Base-by-base conservation (phyloP, 2,888 invertebrate genomes). In the Lysandra coridon region DNA sequence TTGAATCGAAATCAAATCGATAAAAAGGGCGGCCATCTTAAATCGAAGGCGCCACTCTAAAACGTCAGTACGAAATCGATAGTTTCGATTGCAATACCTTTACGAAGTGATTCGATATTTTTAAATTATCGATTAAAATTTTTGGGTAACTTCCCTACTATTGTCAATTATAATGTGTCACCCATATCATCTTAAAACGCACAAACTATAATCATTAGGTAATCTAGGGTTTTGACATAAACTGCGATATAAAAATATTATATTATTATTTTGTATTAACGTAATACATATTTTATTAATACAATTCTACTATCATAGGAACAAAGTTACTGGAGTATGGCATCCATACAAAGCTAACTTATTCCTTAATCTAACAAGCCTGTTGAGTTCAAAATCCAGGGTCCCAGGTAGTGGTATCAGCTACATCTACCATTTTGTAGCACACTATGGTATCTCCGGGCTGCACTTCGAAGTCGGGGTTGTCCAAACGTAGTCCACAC, bases 401-500 rank as follows among this genome's bases (percentile, higher is more conserved):
- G 93, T 98, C 96, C 99, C 99, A 99, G 73, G 96, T 95, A 2
- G 97, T 96, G 81, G 90, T 92, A 87, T 97, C 97, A 14, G 93
- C 85, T 79, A 96, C 95, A 86, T 96, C 94, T 78, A 95, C 95
- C 83, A 95, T 91, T 85, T 95, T 95, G 89, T 97, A 98, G 89
- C 98, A 99, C 44, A 97, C 88, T 5, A 99, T 90, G 0, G 90
- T 91, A 89, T 99, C 99, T 0, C 98, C 98, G 0, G 96, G 93
- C 89, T 96, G 89, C 80, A 98, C 96, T 44, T 93, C 87, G 49
- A 98, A 84, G 1, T 90, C 87, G 0, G 91, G 85, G 85, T 98
- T 96, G 2, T 95, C 95, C 79, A 99, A 95, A 81, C 97, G 96
- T 49, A 99, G 87, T 0, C 99, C 99, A 90, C 99, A 99, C 88